Conservation (phyloP, 1,140 invertebrate genomes). For the Centruroides vittatus region DNA sequence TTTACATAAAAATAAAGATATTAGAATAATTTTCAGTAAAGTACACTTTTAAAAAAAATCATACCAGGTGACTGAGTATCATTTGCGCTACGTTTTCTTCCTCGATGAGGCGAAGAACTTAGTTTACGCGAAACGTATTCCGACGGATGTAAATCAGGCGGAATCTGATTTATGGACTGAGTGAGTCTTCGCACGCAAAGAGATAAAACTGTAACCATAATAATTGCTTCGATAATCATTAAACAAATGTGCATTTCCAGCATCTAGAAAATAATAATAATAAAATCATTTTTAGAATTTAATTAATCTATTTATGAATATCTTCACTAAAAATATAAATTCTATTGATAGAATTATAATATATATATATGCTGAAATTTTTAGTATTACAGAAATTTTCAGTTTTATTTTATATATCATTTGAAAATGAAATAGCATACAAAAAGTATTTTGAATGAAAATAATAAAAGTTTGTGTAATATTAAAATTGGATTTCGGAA, state of each 20-base stretch:
- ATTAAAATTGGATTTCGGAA: not conserved
- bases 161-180: not conserved
- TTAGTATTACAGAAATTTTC: too few relatives aligned
- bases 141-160: not conserved
- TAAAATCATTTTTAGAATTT: not conserved
- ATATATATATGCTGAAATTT: too few relatives aligned
- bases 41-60: not conserved
- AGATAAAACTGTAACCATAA: conserved; percentile 14
- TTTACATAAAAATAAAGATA: too few relatives aligned
- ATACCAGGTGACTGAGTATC: not conserved
- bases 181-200: conserved; percentile 10
- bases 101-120: not conserved
- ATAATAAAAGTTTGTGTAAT: not conserved
- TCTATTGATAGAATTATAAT: too few relatives aligned
- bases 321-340: too few relatives aligned
- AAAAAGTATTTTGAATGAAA: too few relatives aligned
- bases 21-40: too few relatives aligned
- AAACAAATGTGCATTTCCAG: conserved; percentile 15
- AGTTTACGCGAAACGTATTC: not conserved
- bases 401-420: too few relatives aligned
- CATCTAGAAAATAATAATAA: conserved; percentile 2
- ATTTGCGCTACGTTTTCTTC: not conserved
- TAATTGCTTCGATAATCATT: conserved; percentile 12
- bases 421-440: not conserved
- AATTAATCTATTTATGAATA: too few relatives aligned